A percentile compares a stretch with the other conserved stretches of the same genome.
Conservation (phyloP, 2,113 vertebrate genomes). For the Rhinogobius similis region DNA sequence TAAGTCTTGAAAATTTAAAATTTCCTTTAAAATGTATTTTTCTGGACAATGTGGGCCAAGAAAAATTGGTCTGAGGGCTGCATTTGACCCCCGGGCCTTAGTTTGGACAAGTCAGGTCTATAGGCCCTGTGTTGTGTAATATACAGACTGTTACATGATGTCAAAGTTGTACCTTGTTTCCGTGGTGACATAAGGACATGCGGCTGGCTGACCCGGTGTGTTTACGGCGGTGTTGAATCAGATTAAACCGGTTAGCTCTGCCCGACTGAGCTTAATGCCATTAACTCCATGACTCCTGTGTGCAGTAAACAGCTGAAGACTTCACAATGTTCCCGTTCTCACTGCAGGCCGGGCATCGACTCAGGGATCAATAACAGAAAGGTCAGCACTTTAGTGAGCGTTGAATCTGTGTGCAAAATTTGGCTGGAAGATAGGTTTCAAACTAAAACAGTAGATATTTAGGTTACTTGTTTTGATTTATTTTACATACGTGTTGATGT, state of each 20-base stretch:
- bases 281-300: neutral
- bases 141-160: neutral
- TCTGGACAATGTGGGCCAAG: too few species aligned
- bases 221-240: conserved; percentile 29
- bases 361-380: conserved; percentile 7
- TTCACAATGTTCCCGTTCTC: neutral
- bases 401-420: neutral
- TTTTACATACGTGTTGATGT: too few species aligned
- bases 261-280: conserved; percentile 24
- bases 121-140: neutral
- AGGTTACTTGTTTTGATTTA: neutral
- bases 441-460: neutral
- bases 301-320: neutral
- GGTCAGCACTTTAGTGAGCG: neutral
- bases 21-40: too few species aligned
- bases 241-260: conserved; percentile 25
- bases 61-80: too few species aligned
- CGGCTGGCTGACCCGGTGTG: neutral
- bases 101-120: too few species aligned
- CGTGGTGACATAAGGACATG: neutral
- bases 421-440: neutral
- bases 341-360: neutral
- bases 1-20: too few species aligned
- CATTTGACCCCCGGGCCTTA: too few species aligned
- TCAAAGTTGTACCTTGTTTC: conserved; percentile 3